Evolutionary conservation across 1,140 invertebrate species (phyloP), one percentile per base, ranked within the genome.

Genomic region (Saxidomus purpurata): DNA sequence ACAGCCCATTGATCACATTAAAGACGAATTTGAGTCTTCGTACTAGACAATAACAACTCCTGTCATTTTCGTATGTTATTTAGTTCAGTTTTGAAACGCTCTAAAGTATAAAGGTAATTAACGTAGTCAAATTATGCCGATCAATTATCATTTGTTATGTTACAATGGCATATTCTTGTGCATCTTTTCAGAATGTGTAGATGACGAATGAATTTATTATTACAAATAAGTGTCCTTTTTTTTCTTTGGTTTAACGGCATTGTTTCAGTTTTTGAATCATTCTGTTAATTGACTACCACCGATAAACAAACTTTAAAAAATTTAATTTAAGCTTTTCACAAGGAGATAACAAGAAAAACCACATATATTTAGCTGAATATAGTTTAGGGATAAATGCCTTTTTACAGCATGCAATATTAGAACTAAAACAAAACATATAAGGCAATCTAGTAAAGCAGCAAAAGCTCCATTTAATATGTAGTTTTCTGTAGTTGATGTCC

Each of bases 131-230:
- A 77, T 31, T n/a, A 52, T 49, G 47, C 1, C 74, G 28, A 77
- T 77, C 74, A 77, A 77, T 77, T 77, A 77, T 77, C 74, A 77
- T 77, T 77, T 19, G 47, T 77, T 77, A 77, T 77, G 43, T 49
- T 52, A 47, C 25, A 25, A n/a, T 31, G 40, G 74, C 47, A 77
- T 13, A 49, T 49, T 49, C 40, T 47, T n/a, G 22, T 47, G 40
- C 40, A 77, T 43, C 25, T 77, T 77, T 77, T 77, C n/a, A 77
- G 19, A 47, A 49, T 9, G 40, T n/a, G 19, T 25, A 34, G 43
- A 77, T 77, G 74, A 77, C 74, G n/a, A 77, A 77, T 77, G 22
- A 31, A 71, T 71, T 38, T 71, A 71, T 71, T 71, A 71, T 63
- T 63, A 63, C 59, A 63, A 63, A 63, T 63, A 8, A 63, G 25